Evolutionary conservation across 2,113 vertebrate genomes (phyloP), one percentile per base, ranked within the genome.

Genomic region (Lycocorax pyrrhopterus): DNA sequence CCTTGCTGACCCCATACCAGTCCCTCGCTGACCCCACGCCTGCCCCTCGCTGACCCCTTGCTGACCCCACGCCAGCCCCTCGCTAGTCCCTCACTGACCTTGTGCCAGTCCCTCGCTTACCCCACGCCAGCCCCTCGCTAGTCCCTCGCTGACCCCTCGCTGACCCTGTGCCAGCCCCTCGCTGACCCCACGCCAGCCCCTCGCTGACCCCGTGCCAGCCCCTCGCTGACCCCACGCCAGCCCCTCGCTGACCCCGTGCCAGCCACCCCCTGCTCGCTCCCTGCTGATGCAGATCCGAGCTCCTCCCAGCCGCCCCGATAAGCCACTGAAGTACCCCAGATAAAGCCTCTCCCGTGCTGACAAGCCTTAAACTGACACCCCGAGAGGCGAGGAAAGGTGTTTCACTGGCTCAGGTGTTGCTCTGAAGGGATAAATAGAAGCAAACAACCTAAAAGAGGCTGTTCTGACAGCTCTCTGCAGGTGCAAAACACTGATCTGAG

Each of bases 281-380:
- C 16, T 1, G 8, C 49, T 1, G 3, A 1, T 1, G 4, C 63
- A 73, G 58, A 60, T 7, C 7, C 33, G 2, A 16, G 25, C 49
- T 12, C 12, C 2, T 73, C 41, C 46, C 75, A 46, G 6, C 37
- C 26, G 37, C 41, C 52, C 43, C 0, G 7, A 51, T 8, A 33
- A 47, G 29, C 5, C 5, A 3, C 1, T 7, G 39, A 6, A 78
- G 58, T 0, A 21, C 12, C 33, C 30, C 16, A 35, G 69, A 80
- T 52, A 90, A 84, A 72, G 56, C 41, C 63, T 12, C 63, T 72
- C 22, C 1, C 3, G 3, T 1, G 60, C 6, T 58, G 88, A 53
- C 68, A 67, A 29, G 68, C 7, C 4, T 8, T 9, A 4, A 46
- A 3, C 37, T 30, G 14, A 1, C 85, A 47, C 39, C 37, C 52